Evolutionary conservation across 2,888 invertebrate genomes (phyloP).

Genomic region (Machimus atricapillus): DNA sequence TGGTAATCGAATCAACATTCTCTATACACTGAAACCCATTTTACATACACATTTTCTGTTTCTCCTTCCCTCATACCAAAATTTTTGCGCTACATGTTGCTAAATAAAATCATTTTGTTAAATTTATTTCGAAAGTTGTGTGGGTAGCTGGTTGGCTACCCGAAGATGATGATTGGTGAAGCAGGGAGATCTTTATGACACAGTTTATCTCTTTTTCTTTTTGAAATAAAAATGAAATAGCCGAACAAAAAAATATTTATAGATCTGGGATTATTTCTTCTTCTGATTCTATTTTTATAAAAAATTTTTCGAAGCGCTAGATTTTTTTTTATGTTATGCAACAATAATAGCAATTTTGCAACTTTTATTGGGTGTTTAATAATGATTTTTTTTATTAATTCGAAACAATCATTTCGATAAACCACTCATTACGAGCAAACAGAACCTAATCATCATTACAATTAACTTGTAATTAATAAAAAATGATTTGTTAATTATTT

Average conservation of each 20-base stretch:
- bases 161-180: background rate
- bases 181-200: background rate
- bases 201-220: slow-evolving; percentile 6
- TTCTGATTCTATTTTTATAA: background rate
- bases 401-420: background rate
- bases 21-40: background rate
- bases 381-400: background rate
- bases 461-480: background rate
- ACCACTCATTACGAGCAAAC: background rate
- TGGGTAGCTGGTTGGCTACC: background rate
- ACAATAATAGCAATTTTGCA: background rate
- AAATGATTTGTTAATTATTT: background rate
- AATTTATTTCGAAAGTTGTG: background rate
- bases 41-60: slow-evolving; percentile 43
- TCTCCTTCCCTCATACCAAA: slow-evolving; percentile 48
- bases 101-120: background rate
- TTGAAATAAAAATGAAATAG: background rate
- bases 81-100: slow-evolving; percentile 44
- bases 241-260: background rate
- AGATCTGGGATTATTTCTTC: slow-evolving; percentile 6
- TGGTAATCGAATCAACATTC: slow-evolving; percentile 57
- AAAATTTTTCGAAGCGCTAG: background rate
- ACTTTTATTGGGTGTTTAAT: background rate
- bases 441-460: background rate
- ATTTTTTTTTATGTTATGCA: background rate